These are phyloP conservation scores for Solea solea DNA, from an alignment of 2,113 vertebrate genomes.

Conservation along the genomic window DNA sequence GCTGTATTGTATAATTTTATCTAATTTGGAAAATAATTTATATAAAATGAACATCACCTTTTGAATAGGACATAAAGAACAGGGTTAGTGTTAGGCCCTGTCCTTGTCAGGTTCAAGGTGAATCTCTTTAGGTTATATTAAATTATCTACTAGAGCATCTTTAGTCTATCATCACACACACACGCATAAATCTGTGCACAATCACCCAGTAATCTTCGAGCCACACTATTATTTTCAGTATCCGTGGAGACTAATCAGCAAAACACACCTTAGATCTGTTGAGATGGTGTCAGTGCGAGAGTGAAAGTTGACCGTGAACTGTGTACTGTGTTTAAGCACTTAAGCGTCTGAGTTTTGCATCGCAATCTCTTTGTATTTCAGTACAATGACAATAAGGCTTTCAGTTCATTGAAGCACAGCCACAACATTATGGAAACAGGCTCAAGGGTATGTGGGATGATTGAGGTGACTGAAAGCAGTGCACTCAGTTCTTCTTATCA, in stretches of 20 bases:
- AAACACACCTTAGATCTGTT: slow-evolving; percentile 44
- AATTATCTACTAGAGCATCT: slow-evolving; percentile 16
- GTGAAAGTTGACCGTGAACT: slow-evolving; percentile 38
- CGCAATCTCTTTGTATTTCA: too few species aligned
- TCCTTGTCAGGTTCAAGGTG: background rate
- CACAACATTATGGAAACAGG: slow-evolving; percentile 49
- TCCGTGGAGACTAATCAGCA: slow-evolving; percentile 25
- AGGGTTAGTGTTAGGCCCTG: too few species aligned
- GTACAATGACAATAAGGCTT: too few species aligned
- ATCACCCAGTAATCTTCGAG: background rate
- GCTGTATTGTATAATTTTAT: too few species aligned
- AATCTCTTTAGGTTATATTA: slow-evolving; percentile 11
- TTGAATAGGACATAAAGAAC: background rate
- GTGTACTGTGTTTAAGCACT: too few species aligned
- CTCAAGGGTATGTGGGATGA: slow-evolving; percentile 44
- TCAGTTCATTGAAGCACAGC: slow-evolving; percentile 35
- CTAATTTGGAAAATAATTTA: too few species aligned
- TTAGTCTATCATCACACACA: background rate
- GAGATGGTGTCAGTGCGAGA: slow-evolving; percentile 48
- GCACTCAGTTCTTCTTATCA: slow-evolving; percentile 63
- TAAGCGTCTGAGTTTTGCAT: too few species aligned
- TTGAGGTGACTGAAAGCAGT: slow-evolving; percentile 52
- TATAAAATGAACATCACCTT: background rate
- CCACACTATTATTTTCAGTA: background rate
- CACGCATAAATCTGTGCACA: slow-evolving; percentile 27